Evolutionary conservation across 1,140 invertebrate species (phyloP).

Genomic region (Druon quercuslanigerum): DNA sequence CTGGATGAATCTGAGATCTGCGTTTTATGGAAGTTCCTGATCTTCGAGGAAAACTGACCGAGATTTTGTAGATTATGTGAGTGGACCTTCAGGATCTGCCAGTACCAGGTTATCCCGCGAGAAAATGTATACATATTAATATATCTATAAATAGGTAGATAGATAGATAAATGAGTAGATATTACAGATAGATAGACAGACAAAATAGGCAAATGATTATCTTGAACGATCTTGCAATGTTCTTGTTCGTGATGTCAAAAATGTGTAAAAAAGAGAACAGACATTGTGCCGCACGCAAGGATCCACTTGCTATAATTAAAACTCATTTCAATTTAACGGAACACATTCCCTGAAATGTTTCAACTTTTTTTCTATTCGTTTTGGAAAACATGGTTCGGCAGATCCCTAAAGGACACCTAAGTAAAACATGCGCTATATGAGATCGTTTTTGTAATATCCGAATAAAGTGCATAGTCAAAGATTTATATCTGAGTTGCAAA

Average conservation of each 20-base stretch:
- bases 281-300: neutral
- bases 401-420: constrained; percentile 59
- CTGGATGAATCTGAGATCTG: constrained; percentile 63
- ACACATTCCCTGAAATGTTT: constrained; percentile 13
- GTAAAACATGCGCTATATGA: constrained; percentile 59
- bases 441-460: constrained; percentile 71
- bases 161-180: constrained; percentile 19
- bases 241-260: neutral
- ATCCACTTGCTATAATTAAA: constrained; percentile 10
- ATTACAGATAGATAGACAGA: constrained; percentile 14
- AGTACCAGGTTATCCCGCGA: constrained; percentile 39
- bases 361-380: constrained; percentile 2
- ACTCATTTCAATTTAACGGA: neutral
- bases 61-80: constrained; percentile 69
- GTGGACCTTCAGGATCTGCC: constrained; percentile 63
- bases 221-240: neutral
- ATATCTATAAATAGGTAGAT: constrained; percentile 25
- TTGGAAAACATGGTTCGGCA: constrained; percentile 45
- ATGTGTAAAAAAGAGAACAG: constrained; percentile 13
- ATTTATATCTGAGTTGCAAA: constrained; percentile 33
- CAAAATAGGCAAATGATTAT: constrained; percentile 6
- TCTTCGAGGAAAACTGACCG: constrained; percentile 67
- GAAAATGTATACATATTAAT: constrained; percentile 17
- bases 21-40: constrained; percentile 73
- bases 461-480: constrained; percentile 68